phyloP scores from a whole-genome alignment of 2,113 vertebrate genomes.

The Gavia stellata region DNA sequence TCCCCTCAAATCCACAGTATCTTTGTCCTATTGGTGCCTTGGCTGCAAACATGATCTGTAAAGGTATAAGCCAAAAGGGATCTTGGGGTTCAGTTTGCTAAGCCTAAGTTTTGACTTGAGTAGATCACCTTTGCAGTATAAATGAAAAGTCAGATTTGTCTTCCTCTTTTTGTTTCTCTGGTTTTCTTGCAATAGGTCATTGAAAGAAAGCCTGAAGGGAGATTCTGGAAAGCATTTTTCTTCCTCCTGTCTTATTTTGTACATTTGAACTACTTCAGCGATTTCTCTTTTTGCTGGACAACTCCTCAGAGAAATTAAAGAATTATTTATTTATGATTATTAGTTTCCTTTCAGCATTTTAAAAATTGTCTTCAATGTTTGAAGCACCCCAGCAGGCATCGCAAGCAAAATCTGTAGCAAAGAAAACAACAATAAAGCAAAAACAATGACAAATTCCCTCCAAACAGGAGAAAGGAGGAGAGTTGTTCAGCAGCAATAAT shows the following conservation, averaged over 20 bases:
- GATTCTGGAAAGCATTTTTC: slow-evolving; percentile 36
- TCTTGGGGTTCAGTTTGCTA: background rate
- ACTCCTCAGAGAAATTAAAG: slow-evolving; percentile 56
- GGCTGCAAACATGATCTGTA: background rate
- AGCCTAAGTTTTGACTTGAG: background rate
- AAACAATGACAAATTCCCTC: slow-evolving; percentile 1
- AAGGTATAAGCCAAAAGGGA: background rate
- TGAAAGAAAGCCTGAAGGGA: slow-evolving; percentile 38
- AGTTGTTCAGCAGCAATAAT: background rate
- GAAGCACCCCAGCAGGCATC: slow-evolving; percentile 35
- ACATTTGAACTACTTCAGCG: slow-evolving; percentile 47
- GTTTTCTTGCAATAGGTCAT: slow-evolving; percentile 16
- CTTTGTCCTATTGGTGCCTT: background rate
- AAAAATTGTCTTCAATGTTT: slow-evolving; percentile 43
- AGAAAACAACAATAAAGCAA: slow-evolving; percentile 6
- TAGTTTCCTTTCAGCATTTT: slow-evolving; percentile 53
- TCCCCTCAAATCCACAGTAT: background rate
- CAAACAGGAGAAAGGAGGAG: background rate
- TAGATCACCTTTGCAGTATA: background rate
- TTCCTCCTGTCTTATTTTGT: slow-evolving; percentile 26
- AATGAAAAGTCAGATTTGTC: background rate
- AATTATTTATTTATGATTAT: slow-evolving; percentile 66
- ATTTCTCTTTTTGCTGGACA: slow-evolving; percentile 58
- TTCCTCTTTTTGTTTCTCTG: background rate
- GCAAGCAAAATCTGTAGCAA: background rate